Evolutionary conservation across 2,888 invertebrate genomes (phyloP), one percentile per base, ranked within the genome.

Genomic region (Drosophila picticornis): DNA sequence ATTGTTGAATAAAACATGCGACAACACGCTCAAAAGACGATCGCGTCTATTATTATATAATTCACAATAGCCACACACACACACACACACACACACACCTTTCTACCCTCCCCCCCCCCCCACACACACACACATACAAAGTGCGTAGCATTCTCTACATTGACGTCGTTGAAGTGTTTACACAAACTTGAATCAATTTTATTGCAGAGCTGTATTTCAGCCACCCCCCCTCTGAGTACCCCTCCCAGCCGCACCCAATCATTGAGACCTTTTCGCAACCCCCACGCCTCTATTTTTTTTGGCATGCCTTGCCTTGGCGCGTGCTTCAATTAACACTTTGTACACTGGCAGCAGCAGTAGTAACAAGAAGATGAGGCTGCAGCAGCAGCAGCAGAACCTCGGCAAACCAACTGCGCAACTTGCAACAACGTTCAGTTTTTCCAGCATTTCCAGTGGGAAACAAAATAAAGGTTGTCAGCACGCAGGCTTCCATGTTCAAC

Each of bases 151-250:
- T 72, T 80, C 69, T 77, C 63, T 67, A 48, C 74, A 87, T 81
- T 87, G 85, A 85, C 85, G 85, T 85, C 81, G 72, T 78, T 69
- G 52, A 87, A 83, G 81, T 87, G 84, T 87, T 85, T 87, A 87
- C 83, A 83, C 83, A 83, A 87, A 84, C 72, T 77, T 69, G 81
- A 83, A 80, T 74, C 77, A 66, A 80, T 83, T 85, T 75, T 52
- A 79, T 64, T 83, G 81, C 72, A 83, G 68, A 73, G 73, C 58
- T 11, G 32, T 10, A 46, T 25, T n/a, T 16, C 16, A 25, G 46
- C 9, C 46, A 16, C 22, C 16, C 25, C 16, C 25, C 40, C 40
- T 40, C 19, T 9, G 32, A 34, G 2, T 6, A 6, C 36, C 36
- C 36, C 7, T 27, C 9, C 38, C 38, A 46, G 4, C 46, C 6